These are phyloP conservation scores for Odontocerum albicorne DNA, from an alignment of 2,888 invertebrate species.

Conservation along the genomic window DNA sequence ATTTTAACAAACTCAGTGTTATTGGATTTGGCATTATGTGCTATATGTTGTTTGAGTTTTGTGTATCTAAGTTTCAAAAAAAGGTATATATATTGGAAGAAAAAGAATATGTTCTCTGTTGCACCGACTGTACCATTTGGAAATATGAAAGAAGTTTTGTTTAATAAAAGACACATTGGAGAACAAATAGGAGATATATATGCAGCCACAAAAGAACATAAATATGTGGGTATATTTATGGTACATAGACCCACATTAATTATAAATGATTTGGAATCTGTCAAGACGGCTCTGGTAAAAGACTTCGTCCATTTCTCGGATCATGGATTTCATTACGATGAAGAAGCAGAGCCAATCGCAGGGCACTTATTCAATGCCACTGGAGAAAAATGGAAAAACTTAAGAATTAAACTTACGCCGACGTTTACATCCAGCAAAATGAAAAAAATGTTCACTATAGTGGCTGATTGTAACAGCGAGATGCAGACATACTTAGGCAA, in stretches of 20 bases:
- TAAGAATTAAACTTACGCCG: slow-evolving; percentile 49
- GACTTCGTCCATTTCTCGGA: slow-evolving; percentile 46
- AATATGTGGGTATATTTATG: not conserved
- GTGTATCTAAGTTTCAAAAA: not conserved
- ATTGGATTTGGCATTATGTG: too few species aligned
- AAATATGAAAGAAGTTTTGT: not conserved
- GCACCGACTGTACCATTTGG: not conserved
- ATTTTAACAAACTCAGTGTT: too few species aligned
- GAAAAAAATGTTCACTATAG: slow-evolving; percentile 48
- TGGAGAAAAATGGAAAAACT: slow-evolving; percentile 49
- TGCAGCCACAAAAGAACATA: not conserved
- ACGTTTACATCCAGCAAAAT: slow-evolving; percentile 54
- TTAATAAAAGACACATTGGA: not conserved
- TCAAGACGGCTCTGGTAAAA: slow-evolving; percentile 42
- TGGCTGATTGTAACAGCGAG: slow-evolving; percentile 41
- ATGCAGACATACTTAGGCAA: slow-evolving; percentile 37
- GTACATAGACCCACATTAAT: slow-evolving; percentile 20
- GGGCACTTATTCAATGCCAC: slow-evolving; percentile 43
- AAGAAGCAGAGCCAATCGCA: slow-evolving; percentile 43
- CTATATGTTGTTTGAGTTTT: too few species aligned
- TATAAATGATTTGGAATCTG: slow-evolving; percentile 41
- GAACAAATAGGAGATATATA: not conserved
- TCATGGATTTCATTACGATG: slow-evolving; percentile 43
- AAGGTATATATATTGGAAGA: not conserved
- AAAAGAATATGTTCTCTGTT: not conserved